Evolutionary conservation across 1,140 invertebrate species (phyloP).

Genomic region (Metaphire vulgaris): DNA sequence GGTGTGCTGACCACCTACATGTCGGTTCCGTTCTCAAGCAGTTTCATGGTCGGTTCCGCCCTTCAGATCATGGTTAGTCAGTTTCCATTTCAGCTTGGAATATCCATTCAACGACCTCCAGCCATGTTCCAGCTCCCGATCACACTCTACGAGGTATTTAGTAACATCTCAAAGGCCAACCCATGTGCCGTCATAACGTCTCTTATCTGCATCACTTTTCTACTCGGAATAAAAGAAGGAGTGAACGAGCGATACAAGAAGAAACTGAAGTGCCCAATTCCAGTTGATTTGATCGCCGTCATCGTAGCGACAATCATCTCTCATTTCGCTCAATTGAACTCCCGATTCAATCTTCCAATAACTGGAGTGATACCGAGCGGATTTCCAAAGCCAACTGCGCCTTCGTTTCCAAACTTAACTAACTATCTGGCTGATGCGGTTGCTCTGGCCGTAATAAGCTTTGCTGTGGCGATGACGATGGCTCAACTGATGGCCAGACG

Average conservation of each 20-base stretch:
- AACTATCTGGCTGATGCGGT: constrained; percentile 58
- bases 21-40: constrained; percentile 25
- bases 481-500: constrained; percentile 64
- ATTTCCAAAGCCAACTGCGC: constrained; percentile 22
- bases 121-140: constrained; percentile 22
- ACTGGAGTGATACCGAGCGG: constrained; percentile 50
- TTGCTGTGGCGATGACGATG: constrained; percentile 81
- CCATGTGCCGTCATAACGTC: constrained; percentile 59
- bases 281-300: constrained; percentile 67
- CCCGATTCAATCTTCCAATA: constrained; percentile 34
- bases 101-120: constrained; percentile 8
- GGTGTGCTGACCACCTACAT: constrained; percentile 24
- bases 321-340: constrained; percentile 35
- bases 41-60: constrained; percentile 25
- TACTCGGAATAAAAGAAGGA: constrained; percentile 71
- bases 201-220: constrained; percentile 61
- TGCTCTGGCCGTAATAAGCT: constrained; percentile 78
- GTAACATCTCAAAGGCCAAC: constrained; percentile 41
- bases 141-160: constrained; percentile 40
- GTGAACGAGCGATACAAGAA: constrained; percentile 68
- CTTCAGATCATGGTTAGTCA: constrained; percentile 28
- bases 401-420: constrained; percentile 6
- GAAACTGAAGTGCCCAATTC: constrained; percentile 65
- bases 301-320: constrained; percentile 38
- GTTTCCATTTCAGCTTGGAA: constrained; percentile 25